A percentile compares a stretch with the other conserved stretches of the same genome.
Evolutionary conservation across 2,888 invertebrate genomes (phyloP).

Genomic region (Cataglyphis cursor): DNA sequence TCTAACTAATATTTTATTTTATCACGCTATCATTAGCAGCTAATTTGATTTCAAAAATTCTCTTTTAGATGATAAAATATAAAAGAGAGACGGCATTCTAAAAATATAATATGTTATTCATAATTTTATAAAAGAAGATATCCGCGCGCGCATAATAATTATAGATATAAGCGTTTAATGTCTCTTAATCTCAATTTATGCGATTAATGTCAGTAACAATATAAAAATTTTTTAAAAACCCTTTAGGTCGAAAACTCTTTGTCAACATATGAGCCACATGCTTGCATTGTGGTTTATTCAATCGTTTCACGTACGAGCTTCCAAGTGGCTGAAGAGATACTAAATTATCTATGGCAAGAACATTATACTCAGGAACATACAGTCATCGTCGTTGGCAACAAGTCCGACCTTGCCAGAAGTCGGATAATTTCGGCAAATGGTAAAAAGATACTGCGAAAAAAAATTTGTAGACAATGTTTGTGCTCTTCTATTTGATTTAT

Average conservation of each 20-base stretch:
- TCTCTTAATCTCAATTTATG: background rate
- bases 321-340: conserved; percentile 93
- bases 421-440: conserved; percentile 94
- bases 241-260: conserved; percentile 94
- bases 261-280: conserved; percentile 96
- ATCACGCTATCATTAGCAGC: background rate
- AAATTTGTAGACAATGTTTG: background rate
- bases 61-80: background rate
- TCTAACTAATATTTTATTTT: background rate
- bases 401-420: conserved; percentile 96
- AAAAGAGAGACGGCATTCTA: background rate
- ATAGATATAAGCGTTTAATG: background rate
- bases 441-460: conserved; percentile 82
- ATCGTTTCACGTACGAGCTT: conserved; percentile 95
- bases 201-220: background rate
- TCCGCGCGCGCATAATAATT: background rate
- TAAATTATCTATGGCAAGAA: conserved; percentile 95
- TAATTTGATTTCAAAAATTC: background rate
- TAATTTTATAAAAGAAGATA: background rate
- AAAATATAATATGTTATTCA: background rate
- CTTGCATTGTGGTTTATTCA: conserved; percentile 96
- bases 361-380: conserved; percentile 94
- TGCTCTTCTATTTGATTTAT: background rate
- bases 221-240: background rate
- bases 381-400: conserved; percentile 97